Evolutionary conservation across 2,113 vertebrate species (phyloP), one percentile per base, ranked within the genome.

Genomic region (Alectura lathami): DNA sequence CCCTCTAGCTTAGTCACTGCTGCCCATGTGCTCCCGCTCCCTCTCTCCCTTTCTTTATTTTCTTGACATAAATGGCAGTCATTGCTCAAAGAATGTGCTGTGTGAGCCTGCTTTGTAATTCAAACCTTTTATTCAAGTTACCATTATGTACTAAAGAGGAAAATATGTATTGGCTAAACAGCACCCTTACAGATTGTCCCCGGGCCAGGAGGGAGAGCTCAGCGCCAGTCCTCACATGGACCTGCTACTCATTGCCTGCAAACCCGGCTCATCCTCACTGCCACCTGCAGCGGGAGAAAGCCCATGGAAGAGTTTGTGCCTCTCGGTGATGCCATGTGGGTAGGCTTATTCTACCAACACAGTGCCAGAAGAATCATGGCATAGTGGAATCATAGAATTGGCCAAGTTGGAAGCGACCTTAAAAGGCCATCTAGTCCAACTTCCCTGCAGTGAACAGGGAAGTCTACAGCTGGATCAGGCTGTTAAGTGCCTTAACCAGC

Each of bases 41-140:
- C 48, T 73, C 96, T 91, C 95, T 78, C 91, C 89, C 89, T 88
- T 94, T 97, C 95, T 98, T 98, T 97, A 97, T 98, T 98, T 97
- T 97, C 98, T 97, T 98, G 98, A 98, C 97, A 97, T 90, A 98
- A 98, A 98, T 97, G 97, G 97, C 97, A 97, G 87, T 96, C 97
- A 98, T 97, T 93, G 93, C 95, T 98, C 97, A 98, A 92, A 96
- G 91, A 97, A 95, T 94, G 94, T 96, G 95, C 87, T 73, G 88
- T 91, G 96, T 95, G 96, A 98, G 96, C 91, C 95, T 97, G 95
- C 95, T 97, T 98, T 97, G 97, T 98, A 98, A 98, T 98, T 97
- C 97, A 97, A 97, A 97, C 97, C 97, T 97, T 98, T 98, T 98
- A 98, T 97, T 97, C 95, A 93, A 97, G 97, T 97, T 97, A 97